Base-by-base conservation (phyloP, 1,140 invertebrate genomes). In the Camponotus floridanus region DNA sequence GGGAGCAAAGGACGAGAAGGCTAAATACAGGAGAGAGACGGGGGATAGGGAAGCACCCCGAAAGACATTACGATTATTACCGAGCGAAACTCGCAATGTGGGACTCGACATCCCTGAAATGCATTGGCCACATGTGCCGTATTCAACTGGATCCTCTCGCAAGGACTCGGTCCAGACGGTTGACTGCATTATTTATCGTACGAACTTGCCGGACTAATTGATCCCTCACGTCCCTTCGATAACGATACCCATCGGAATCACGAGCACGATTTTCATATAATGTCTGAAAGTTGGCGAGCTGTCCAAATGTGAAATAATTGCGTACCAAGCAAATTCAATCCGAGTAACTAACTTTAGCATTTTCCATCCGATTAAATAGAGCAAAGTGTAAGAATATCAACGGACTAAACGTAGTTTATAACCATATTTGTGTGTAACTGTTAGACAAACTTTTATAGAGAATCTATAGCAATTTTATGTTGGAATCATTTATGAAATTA, bases 51-150 rank as follows among this genome's bases (percentile, higher is more conserved):
- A 86, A 79, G 59, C 92, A 91, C 92, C 93, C 92, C 89, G 91
- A 92, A 94, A 94, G 93, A 93, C 94, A 95, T 95, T 95, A 95
- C 94, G 94, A 94, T 95, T 95, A 95, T 95, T 95, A 94, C 93
- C 87, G 90, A 91, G 86, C 76, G 87, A 88, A 88, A 78, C 87
- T 92, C 80, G 85, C 87, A 91, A 90, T 88, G 88, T 91, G 91
- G 92, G 91, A 92, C 91, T 90, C 78, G 90, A 76, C 88, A 88
- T 90, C 92, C 89, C 91, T 89, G 67, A 90, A 87, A 88, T 88
- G 83, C 85, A 86, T 76, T 87, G 87, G 87, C 91, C 94, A 94
- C 93, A 94, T 93, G 93, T 93, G 93, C 87, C 90, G 81, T 85
- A 73, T 85, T 84, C 90, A 74, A 86, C 89, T 86, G 90, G 87